Percentiles rank a stretch among this genome's conserved stretches.
Conservation (phyloP, 1,140 invertebrate genomes). For the Plectrocnemia conspersa region DNA sequence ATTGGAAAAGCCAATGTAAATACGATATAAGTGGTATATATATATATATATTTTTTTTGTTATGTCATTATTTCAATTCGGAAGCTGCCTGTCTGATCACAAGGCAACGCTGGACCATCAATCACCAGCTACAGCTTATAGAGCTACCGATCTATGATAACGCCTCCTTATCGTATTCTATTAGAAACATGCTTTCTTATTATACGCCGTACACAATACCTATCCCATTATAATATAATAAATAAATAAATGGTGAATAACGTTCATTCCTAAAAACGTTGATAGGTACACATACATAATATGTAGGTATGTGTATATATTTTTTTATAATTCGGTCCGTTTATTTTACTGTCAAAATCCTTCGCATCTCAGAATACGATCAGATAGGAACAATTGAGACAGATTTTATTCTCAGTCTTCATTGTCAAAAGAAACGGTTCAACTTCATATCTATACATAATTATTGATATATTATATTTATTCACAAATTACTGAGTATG, state of each 20-base stretch:
- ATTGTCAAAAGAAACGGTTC: background rate
- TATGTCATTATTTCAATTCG: constrained; percentile 24
- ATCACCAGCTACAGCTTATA: constrained; percentile 21
- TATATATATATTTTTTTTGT: constrained; percentile 5
- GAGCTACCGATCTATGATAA: constrained; percentile 20
- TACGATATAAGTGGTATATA: too few relatives aligned
- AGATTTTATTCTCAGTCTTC: background rate
- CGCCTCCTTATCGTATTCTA: too few relatives aligned
- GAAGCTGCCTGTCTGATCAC: constrained; percentile 24
- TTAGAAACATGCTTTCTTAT: constrained; percentile 13
- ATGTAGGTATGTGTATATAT: too few relatives aligned
- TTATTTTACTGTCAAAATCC: constrained; percentile 19
- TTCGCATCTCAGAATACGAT: constrained; percentile 5
- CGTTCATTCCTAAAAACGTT: too few relatives aligned
- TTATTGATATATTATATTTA: too few relatives aligned
- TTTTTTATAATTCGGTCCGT: constrained; percentile 12
- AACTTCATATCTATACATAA: too few relatives aligned
- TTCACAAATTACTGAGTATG: too few relatives aligned
- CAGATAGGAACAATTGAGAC: constrained; percentile 15
- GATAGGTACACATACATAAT: too few relatives aligned
- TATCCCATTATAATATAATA: constrained; percentile 33
- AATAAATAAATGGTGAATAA: too few relatives aligned
- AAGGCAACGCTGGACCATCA: constrained; percentile 13
- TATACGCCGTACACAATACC: constrained; percentile 4
- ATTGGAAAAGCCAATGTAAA: too few relatives aligned